Percentiles rank a stretch among this genome's conserved stretches.
phyloP scores from a whole-genome alignment of 2,113 vertebrate genomes.

The Rostratula benghalensis region DNA sequence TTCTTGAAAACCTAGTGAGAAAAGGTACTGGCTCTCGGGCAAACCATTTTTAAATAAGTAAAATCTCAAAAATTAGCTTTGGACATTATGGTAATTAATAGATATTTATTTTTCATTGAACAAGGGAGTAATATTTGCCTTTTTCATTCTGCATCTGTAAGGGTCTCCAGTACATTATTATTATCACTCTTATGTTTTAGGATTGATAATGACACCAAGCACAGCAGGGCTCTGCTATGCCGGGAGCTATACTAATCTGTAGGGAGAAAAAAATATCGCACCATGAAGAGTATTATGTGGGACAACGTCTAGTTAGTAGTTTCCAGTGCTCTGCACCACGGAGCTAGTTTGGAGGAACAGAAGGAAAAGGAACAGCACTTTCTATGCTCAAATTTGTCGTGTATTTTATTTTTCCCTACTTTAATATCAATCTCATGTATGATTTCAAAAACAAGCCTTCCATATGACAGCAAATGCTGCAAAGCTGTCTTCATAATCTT shows the following conservation, averaged over 20 bases:
- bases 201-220: neutral
- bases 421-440: neutral
- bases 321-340: neutral
- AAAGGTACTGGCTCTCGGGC: neutral
- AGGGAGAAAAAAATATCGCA: neutral
- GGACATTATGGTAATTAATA: neutral
- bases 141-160: neutral
- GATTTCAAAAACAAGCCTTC: neutral
- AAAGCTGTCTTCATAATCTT: neutral
- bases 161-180: neutral
- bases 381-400: neutral
- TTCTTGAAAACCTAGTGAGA: neutral
- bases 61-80: neutral
- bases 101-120: neutral
- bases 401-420: neutral
- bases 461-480: neutral
- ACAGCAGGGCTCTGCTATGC: neutral
- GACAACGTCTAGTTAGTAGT: neutral
- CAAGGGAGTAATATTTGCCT: neutral
- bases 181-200: neutral
- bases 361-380: neutral
- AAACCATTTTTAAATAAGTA: neutral
- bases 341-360: neutral
- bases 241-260: neutral
- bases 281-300: neutral